Evolutionary conservation across 2,888 invertebrate species (phyloP).

Genomic region (Erynnis tages): DNA sequence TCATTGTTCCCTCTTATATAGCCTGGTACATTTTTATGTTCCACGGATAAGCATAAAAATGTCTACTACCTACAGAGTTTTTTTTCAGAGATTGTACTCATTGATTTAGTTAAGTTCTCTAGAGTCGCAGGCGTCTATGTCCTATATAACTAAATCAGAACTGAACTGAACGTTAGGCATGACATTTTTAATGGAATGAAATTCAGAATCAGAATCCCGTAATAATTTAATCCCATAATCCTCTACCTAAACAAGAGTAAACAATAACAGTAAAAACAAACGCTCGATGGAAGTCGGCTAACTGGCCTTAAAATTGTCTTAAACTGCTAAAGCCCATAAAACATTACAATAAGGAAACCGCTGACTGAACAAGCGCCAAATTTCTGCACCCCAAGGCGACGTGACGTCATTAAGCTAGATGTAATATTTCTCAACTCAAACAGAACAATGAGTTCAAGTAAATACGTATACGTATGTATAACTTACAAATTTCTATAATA

Average conservation of each 20-base stretch:
- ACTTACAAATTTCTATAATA: too few species aligned
- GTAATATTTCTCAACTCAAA: background rate
- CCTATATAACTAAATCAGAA: too few species aligned
- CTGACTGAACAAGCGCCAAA: constrained; percentile 8
- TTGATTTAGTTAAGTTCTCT: too few species aligned
- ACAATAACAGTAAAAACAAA: constrained; percentile 25
- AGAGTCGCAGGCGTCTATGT: too few species aligned
- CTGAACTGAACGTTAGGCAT: too few species aligned
- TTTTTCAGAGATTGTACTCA: too few species aligned
- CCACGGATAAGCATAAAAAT: too few species aligned
- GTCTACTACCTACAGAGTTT: too few species aligned
- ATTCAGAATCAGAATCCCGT: background rate
- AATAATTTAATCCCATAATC: constrained; percentile 8
- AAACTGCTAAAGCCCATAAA: constrained; percentile 11
- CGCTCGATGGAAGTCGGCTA: constrained; percentile 8
- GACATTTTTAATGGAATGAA: too few species aligned
- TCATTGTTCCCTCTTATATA: too few species aligned
- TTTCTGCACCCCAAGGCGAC: constrained; percentile 3
- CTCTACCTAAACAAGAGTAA: constrained; percentile 6
- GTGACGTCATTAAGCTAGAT: background rate
- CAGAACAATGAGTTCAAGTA: background rate
- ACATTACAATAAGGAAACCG: constrained; percentile 13
- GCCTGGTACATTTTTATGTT: too few species aligned
- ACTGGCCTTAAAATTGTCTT: constrained; percentile 19
- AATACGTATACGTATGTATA: too few species aligned